Evolutionary conservation across 2,888 invertebrate species (phyloP).

Genomic region (Glaucopsyche alexis): DNA sequence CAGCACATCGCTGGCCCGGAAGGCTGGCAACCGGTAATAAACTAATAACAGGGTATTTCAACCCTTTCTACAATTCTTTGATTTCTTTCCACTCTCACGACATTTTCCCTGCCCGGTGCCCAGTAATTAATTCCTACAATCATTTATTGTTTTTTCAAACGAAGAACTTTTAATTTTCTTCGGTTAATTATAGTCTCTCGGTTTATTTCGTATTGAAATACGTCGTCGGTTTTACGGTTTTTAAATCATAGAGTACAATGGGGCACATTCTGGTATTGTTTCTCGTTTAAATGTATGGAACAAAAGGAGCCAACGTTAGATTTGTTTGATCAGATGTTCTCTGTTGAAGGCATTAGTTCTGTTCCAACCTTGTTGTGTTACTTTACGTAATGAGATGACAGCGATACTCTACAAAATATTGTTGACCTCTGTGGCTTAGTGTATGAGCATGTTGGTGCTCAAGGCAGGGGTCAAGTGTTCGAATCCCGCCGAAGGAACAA

Average conservation of each 20-base stretch:
- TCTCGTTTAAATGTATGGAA: conserved; percentile 41
- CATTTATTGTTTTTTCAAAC: conserved; percentile 47
- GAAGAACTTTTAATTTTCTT: conserved; percentile 27
- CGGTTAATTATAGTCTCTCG: conserved; percentile 29
- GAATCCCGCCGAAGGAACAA: too few species aligned
- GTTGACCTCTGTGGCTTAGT: too few species aligned
- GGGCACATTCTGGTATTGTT: conserved; percentile 33
- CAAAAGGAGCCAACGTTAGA: conserved; percentile 53
- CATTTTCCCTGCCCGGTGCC: conserved; percentile 50
- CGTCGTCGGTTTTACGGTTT: conserved; percentile 22
- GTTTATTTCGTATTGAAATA: conserved; percentile 29
- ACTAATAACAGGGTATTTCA: conserved; percentile 64
- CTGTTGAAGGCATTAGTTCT: conserved; percentile 49
- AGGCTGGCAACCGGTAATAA: conserved; percentile 62
- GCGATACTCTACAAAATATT: not conserved
- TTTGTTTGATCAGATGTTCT: conserved; percentile 73
- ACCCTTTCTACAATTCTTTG: conserved; percentile 71
- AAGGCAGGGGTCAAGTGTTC: too few species aligned
- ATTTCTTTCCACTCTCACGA: conserved; percentile 58
- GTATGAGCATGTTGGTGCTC: too few species aligned
- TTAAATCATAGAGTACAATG: conserved; percentile 24
- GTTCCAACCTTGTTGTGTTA: conserved; percentile 28
- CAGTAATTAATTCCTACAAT: conserved; percentile 58
- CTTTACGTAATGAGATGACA: conserved; percentile 21
- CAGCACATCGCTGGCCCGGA: conserved; percentile 53